Conservation (phyloP, 2,113 vertebrate species). For the Fukomys damarensis region DNA sequence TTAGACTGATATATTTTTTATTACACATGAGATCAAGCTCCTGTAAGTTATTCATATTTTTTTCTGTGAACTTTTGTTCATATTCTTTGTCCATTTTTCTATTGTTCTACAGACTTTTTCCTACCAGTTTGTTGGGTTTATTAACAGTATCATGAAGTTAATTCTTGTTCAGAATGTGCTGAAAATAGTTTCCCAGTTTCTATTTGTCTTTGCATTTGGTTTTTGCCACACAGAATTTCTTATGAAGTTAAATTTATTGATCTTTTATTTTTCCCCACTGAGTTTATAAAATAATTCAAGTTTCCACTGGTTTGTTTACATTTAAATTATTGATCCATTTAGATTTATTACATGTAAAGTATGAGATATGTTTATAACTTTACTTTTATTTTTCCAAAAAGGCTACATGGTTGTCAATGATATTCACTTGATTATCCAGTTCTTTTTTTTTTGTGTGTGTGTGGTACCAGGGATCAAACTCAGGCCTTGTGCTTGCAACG, state of each 20-base stretch:
- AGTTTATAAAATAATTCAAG: background rate
- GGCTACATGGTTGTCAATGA: background rate
- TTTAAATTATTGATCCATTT: background rate
- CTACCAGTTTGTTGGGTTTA: constrained; percentile 3
- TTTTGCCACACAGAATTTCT: background rate
- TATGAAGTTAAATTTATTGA: background rate
- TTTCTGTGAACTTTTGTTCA: constrained; percentile 23
- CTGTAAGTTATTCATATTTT: constrained; percentile 43
- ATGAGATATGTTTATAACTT: background rate
- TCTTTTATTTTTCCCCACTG: background rate
- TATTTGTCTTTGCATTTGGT: constrained; percentile 29
- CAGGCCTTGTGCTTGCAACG: too few relatives aligned
- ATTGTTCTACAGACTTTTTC: background rate
- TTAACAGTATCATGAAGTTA: constrained; percentile 11
- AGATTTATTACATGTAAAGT: constrained; percentile 1
- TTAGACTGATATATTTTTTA: background rate
- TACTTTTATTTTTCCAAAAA: background rate
- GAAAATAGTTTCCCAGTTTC: constrained; percentile 5
- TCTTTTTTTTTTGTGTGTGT: too few relatives aligned
- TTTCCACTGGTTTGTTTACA: background rate
- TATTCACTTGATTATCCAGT: constrained; percentile 9
- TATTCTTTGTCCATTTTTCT: constrained; percentile 24
- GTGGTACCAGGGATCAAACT: too few relatives aligned
- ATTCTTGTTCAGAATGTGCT: background rate
- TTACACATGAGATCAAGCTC: constrained; percentile 25